Evolutionary conservation across 2,797 vertebrate genomes (phyloP), one percentile per base, ranked within the genome.

Genomic region (Enteromius anoplus): DNA sequence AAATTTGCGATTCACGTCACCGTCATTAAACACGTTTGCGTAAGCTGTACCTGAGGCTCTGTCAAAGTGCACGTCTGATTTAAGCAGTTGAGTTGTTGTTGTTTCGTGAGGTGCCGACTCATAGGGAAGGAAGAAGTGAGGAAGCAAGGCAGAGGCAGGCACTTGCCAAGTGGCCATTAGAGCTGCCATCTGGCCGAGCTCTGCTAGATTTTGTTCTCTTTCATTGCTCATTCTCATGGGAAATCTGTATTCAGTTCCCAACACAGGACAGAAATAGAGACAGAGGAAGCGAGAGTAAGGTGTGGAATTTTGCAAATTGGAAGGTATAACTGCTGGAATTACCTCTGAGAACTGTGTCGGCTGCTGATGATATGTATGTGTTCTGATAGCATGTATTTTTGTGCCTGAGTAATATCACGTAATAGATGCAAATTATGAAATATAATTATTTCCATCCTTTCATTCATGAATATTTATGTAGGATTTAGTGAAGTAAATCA

Each of bases 151-250:
- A 85, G 60, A 71, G 70, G 58, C 69, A 78, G 78, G 84, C 75
- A 68, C 60, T 86, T 85, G 85, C 87, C 85, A 88, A 88, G 76
- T 88, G 85, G 83, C 84, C 83, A 86, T 85, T 86, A 86, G 85
- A 85, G 47, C 81, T 85, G 81, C 87, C 87, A 88, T 88, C 85
- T 88, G 87, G 85, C 85, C 81, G 64, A 85, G 78, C 81, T 85
- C 80, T 85, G 85, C 76, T 75, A 86, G 86, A 84, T 86, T 87
- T 86, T 85, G 85, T 86, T 86, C 83, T 72, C 55, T 88, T 84
- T 88, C 75, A 80, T 75, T 82, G 84, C 37, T 49, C 65, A 47
- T 84, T 83, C 85, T 86, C 85, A 78, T 72, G 84, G 83, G 85
- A 88, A 86, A 88, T 86, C 78, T 85, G 85, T 66, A 78, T 83